Base-by-base conservation (phyloP, 2,113 vertebrate species). In the Corvus hawaiiensis region DNA sequence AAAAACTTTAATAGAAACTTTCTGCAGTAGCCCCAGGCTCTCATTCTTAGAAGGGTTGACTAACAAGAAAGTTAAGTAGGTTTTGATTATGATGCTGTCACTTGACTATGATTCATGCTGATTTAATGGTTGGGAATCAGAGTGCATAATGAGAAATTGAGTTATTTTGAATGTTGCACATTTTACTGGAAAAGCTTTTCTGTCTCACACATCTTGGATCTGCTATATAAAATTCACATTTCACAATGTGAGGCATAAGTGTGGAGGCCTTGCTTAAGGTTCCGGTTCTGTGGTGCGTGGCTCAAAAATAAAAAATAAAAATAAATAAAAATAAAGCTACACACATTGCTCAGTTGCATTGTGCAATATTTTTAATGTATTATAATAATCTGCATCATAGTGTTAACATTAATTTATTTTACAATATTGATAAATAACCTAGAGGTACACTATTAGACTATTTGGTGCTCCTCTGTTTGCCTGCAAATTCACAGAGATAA, bases 351-450 rank as follows among this genome's bases (percentile, higher is more conserved):
- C 68, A 87, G 55, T 91, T 95, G 89, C 83, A 35, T 46, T 89
- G 96, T 97, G 97, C 97, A 98, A 97, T 98, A 97, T 96, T 96
- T 97, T 95, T 91, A 49, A 92, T 96, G 85, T 92, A 97, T 96
- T 91, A 93, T 84, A 93, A 88, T 90, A 69, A 93, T 76, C 94
- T 96, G 93, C 61, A 93, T 93, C 59, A 87, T 96, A 84, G 32
- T 81, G 88, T 79, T 95, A 95, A 89, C 93, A 51, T 89, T 90
- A 61, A 77, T 95, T 97, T 96, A 63, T 92, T 95, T 92, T 46
- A 49, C 74, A 94, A 64, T 89, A 84, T 9, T 82, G 67, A 61
- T 80, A 63, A 90, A 39, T 94, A 80, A 83, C 66, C 58, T 84
- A 66, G 64, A 88, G 73, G 79, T 95, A 92, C 92, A 73, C 83